Evolutionary conservation across 2,797 vertebrate genomes (phyloP).

Genomic region (Pristis pectinata): DNA sequence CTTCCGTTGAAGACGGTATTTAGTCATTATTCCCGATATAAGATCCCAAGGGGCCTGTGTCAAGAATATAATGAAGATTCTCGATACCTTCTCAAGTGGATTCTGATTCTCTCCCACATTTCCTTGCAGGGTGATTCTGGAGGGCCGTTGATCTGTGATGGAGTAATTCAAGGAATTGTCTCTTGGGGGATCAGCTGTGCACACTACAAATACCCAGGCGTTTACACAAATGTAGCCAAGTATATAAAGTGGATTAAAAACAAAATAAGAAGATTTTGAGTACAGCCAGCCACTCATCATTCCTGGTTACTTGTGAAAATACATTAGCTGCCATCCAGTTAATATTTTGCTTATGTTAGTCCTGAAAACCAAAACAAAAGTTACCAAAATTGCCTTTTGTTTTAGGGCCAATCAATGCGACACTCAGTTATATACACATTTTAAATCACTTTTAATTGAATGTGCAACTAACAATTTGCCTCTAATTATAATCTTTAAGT

Average conservation of each 20-base stretch:
- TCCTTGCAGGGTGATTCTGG: conserved; percentile 63
- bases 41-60: neutral
- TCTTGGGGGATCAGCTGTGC: conserved; percentile 70
- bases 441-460: neutral
- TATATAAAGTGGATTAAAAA: conserved; percentile 55
- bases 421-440: neutral
- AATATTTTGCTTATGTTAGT: neutral
- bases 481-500: neutral
- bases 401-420: neutral
- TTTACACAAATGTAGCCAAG: conserved; percentile 63
- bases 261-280: neutral
- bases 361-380: neutral
- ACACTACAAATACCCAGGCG: conserved; percentile 57
- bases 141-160: conserved; percentile 60
- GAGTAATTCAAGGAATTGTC: conserved; percentile 61
- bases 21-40: neutral
- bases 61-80: conserved; percentile 3
- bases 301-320: neutral
- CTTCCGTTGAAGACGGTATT: neutral
- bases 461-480: neutral
- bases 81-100: conserved; percentile 4
- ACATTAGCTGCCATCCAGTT: neutral
- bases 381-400: neutral
- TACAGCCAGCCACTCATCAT: neutral
- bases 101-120: neutral